A percentile compares a stretch with the other conserved stretches of the same genome.
These are phyloP conservation scores for Notoglanidium macrostoma DNA, from an alignment of 2,797 vertebrate genomes.

Conservation along the genomic window DNA sequence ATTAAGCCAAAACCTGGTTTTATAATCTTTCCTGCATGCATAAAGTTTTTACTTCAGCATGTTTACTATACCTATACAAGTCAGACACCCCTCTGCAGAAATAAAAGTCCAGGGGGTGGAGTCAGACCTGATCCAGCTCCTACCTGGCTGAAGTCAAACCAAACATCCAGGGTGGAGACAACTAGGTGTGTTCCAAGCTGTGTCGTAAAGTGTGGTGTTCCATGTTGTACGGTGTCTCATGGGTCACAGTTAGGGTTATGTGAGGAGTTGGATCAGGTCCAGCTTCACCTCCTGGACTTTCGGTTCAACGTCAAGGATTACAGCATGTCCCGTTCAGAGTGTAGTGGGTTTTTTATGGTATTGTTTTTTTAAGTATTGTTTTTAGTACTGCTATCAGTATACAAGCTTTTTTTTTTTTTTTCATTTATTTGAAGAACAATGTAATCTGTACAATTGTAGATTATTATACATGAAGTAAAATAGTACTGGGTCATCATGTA, in stretches of 20 bases:
- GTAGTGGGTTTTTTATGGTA: not conserved
- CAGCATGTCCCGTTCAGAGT: not conserved
- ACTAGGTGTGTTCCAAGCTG: not conserved
- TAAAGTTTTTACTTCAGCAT: not conserved
- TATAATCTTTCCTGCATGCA: not conserved
- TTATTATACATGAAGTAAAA: not conserved
- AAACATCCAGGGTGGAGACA: not conserved
- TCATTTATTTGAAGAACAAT: not conserved
- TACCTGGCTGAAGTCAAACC: not conserved
- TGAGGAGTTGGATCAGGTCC: not conserved
- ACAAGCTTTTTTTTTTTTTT: not conserved
- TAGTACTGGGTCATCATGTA: not conserved
- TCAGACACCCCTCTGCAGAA: not conserved
- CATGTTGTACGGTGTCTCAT: not conserved
- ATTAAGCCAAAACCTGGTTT: not conserved
- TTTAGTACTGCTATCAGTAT: not conserved
- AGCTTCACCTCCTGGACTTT: not conserved
- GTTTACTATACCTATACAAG: not conserved
- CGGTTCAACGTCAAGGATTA: not conserved
- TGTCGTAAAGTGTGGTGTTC: not conserved
- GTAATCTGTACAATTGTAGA: too few relatives aligned
- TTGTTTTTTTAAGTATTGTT: too few relatives aligned
- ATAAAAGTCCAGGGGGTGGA: too few relatives aligned
- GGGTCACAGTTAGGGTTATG: not conserved
- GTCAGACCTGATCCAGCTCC: too few relatives aligned